Base-by-base conservation (phyloP, 2,888 invertebrate genomes). In the Chouioia cunea region DNA sequence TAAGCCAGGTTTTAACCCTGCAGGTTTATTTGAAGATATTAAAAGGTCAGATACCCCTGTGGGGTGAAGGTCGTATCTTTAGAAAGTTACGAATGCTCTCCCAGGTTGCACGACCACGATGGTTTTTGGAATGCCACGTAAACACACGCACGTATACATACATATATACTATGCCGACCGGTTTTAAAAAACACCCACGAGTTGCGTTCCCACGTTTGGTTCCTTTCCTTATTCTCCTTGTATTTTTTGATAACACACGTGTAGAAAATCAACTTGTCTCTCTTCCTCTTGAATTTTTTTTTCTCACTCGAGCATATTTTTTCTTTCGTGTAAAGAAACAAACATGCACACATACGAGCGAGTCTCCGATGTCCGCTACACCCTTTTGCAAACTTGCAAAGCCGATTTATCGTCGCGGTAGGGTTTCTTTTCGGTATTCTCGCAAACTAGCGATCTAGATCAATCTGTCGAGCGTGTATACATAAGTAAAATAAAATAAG, bases 141-240 rank as follows among this genome's bases (percentile, higher is more conserved):
- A 36, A 36, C 36, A 36, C 36, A 10, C 68, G 6, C 2, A 0
- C 22, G 16, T 16, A 18, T 57, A 48, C 43, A 44, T 44, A 50
- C 1, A 43, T 16, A 14, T 10, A n/a, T 1, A 1, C 27, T 44
- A n/a, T 27, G 46, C 36, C 43, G 18, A 0, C 47, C 58, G 57
- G 50, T 47, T 47, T 53, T 18, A 16, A 54, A 54, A 73, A 59
- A 73, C 73, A 73, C 67, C 73, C 56, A 70, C 70, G 70, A 73
- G 70, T 66, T 70, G 65, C 10, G 14, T 69, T 70, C 70, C 54
- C 65, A 59, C 36, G 10, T 36, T 4, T n/a, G n/a, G n/a, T n/a
- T n/a, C n/a, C n/a, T 16, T 43, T 58, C 46, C 20, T 4, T 18
- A 4, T 43, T 57, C 14, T n/a, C 22, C 20, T 22, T 47, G 10